A percentile compares a stretch with the other conserved stretches of the same genome.
phyloP scores from a whole-genome alignment of 1,140 invertebrate species.

The Melitaea cinxia region DNA sequence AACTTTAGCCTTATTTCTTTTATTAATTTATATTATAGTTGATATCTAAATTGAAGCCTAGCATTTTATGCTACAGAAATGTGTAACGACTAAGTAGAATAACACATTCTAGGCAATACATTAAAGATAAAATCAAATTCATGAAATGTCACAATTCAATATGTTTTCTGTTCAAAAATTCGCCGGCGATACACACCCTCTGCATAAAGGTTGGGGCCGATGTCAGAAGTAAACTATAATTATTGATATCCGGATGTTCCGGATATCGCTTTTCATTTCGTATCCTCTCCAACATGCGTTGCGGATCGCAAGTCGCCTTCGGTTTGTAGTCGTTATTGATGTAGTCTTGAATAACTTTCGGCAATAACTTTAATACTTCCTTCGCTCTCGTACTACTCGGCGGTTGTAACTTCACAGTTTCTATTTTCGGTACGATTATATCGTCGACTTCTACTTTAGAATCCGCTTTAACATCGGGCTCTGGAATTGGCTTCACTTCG shows the following conservation, averaged over 20 bases:
- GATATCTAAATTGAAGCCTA: too few relatives aligned
- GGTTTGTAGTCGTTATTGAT: constrained; percentile 69
- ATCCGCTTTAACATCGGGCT: constrained; percentile 17
- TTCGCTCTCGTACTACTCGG: constrained; percentile 63
- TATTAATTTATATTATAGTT: too few relatives aligned
- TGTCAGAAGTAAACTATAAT: constrained; percentile 85
- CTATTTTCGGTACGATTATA: constrained; percentile 56
- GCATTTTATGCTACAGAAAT: constrained; percentile 3
- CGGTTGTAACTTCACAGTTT: constrained; percentile 48
- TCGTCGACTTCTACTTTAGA: constrained; percentile 64
- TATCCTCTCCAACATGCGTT: constrained; percentile 83
- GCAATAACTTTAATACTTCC: constrained; percentile 67
- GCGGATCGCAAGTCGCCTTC: constrained; percentile 82
- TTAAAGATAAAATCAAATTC: neutral
- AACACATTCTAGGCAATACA: neutral
- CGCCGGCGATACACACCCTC: constrained; percentile 87
- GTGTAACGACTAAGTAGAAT: neutral
- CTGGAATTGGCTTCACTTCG: constrained; percentile 29
- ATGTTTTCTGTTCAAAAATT: constrained; percentile 80
- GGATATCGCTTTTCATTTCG: constrained; percentile 83
- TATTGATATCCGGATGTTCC: constrained; percentile 75
- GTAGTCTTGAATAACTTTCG: constrained; percentile 77
- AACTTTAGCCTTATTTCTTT: too few relatives aligned
- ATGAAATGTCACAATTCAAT: constrained; percentile 50
- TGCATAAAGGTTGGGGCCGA: constrained; percentile 87